A percentile compares a stretch with the other conserved stretches of the same genome.
Evolutionary conservation across 2,888 invertebrate species (phyloP).

Genomic region (Noctua fimbriata): DNA sequence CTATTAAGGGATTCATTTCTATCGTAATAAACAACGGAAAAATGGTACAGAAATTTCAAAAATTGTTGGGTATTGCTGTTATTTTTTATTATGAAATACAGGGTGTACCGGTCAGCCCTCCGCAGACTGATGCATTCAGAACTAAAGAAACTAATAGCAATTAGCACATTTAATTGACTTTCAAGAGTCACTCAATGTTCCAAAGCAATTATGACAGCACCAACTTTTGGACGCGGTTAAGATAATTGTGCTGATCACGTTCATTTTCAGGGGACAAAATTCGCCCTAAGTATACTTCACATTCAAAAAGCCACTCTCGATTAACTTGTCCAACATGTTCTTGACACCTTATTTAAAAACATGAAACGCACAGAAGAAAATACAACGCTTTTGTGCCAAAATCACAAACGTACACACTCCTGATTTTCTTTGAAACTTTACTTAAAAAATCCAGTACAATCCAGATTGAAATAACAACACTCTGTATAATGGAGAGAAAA

Average conservation of each 20-base stretch:
- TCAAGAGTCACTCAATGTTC: too few species aligned
- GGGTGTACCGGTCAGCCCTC: too few species aligned
- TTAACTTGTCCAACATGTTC: not conserved
- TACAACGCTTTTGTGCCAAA: constrained; percentile 15
- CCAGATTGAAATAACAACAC: constrained; percentile 27
- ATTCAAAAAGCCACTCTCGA: not conserved
- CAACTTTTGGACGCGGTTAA: too few species aligned
- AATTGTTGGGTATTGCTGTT: too few species aligned
- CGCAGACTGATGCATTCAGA: too few species aligned
- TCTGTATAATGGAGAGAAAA: constrained; percentile 12
- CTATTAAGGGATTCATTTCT: too few species aligned
- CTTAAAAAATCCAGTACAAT: not conserved
- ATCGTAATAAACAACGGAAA: too few species aligned
- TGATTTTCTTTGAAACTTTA: constrained; percentile 23
- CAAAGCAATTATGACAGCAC: not conserved
- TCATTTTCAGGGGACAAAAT: not conserved
- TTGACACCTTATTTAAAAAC: constrained; percentile 35
- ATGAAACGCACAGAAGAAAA: constrained; percentile 11
- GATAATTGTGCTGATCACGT: not conserved
- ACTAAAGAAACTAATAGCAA: too few species aligned
- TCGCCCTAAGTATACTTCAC: not conserved
- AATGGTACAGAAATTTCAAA: too few species aligned
- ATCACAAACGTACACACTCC: constrained; percentile 24
- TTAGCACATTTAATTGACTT: too few species aligned
- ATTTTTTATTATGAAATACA: too few species aligned